Evolutionary conservation across 1,140 invertebrate genomes (phyloP).

Genomic region (Pseudomyrmex cubaensis): DNA sequence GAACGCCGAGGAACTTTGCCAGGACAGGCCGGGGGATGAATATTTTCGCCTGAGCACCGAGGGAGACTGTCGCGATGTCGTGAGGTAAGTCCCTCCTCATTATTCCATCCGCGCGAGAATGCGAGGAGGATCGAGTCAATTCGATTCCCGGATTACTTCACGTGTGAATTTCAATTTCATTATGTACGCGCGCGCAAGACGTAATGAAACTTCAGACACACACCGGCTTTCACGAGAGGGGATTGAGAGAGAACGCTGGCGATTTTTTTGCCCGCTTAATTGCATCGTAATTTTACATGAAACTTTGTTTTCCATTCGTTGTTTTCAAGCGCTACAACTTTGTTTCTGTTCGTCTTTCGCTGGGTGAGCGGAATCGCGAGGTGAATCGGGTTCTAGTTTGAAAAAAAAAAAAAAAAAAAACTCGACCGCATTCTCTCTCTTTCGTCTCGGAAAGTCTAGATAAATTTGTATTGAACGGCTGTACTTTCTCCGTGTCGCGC

Average conservation of each 20-base stretch:
- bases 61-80: conserved; percentile 95
- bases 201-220: background rate
- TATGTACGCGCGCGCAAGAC: background rate
- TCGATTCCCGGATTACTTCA: background rate
- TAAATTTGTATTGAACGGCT: background rate
- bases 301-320: background rate
- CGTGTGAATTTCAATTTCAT: background rate
- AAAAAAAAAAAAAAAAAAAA: conserved; percentile 1
- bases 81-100: conserved; percentile 88
- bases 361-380: conserved; percentile 29
- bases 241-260: background rate
- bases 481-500: conserved; percentile 29
- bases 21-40: conserved; percentile 93
- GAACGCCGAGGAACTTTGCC: conserved; percentile 93
- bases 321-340: too few relatives aligned
- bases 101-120: conserved; percentile 18
- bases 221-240: too few relatives aligned
- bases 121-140: conserved; percentile 14
- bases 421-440: conserved; percentile 8
- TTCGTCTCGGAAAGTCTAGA: conserved; percentile 23
- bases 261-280: background rate
- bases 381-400: conserved; percentile 3
- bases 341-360: background rate
- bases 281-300: conserved; percentile 18
- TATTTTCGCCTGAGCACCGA: conserved; percentile 94